These are phyloP conservation scores for Siphamia tubifer DNA, from an alignment of 2,113 vertebrate species.

Conservation along the genomic window DNA sequence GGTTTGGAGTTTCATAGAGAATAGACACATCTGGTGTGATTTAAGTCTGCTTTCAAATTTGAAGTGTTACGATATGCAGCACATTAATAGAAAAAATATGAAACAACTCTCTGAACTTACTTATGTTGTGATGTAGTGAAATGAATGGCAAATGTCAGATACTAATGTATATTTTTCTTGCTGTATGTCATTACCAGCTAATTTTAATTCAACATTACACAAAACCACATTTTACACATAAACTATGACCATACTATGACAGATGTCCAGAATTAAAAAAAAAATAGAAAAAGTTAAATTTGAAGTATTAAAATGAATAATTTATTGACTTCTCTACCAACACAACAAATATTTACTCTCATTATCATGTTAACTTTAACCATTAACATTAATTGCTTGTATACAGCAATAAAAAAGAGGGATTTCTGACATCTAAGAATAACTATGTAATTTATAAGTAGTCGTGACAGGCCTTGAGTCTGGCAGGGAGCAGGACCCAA, in stretches of 20 bases:
- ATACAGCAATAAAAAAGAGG: constrained; percentile 13
- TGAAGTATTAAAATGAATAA: constrained; percentile 1
- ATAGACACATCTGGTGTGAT: neutral
- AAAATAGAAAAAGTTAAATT: neutral
- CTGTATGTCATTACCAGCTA: neutral
- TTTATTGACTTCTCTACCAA: neutral
- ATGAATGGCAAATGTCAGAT: neutral
- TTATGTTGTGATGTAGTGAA: neutral
- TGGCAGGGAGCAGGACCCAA: constrained; percentile 7
- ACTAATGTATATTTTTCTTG: neutral
- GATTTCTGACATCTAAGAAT: neutral
- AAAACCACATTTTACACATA: neutral
- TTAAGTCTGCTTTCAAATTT: neutral
- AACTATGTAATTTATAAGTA: constrained; percentile 25
- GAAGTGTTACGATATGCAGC: neutral
- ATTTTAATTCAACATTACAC: neutral
- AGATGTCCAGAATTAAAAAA: neutral
- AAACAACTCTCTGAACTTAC: neutral
- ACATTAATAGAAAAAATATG: neutral
- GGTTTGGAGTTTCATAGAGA: neutral
- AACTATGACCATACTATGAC: neutral
- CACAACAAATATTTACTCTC: constrained; percentile 5
- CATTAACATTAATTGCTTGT: constrained; percentile 16
- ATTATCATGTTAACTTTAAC: constrained; percentile 2
- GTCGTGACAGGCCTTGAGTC: neutral